Evolutionary conservation across 2,113 vertebrate genomes (phyloP), one percentile per base, ranked within the genome.

Genomic region (Montifringilla adamsi): DNA sequence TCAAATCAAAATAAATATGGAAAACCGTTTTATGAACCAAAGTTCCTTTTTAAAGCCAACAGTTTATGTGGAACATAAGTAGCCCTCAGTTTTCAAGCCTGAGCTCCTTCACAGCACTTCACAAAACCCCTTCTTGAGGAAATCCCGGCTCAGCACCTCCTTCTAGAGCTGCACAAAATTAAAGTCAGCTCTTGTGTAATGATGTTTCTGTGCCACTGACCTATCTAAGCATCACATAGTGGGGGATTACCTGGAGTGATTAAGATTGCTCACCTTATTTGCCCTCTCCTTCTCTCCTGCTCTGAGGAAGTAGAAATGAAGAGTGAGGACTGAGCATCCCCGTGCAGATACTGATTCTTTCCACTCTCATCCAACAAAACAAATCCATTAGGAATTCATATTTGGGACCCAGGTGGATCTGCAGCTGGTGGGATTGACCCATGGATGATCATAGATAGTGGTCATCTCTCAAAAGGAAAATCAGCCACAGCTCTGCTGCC

Each of bases 1-100:
- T 75, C 33, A 46, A 94, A 93, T 74, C 39, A 74, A 95, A 92
- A 94, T 63, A 88, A 93, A 92, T 73, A 86, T 10, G 35, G 74
- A 44, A 82, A 77, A 50, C 8, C 5, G 44, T 86, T 94, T 93
- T 21, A 86, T 44, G 72, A 91, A 64, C 9, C 33, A 43, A 73
- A 7, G 39, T 56, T 94, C 72, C 85, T 92, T 50, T 72, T 81
- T 77, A 81, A 92, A 90, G 56, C 18, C 60, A 87, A 20, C 4
- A 21, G 1, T 16, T 91, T 72, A 28, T 64, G 22, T 56, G 27
- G 37, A 62, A 73, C 74, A 37, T 10, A 35, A 35, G 20, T 78
- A 22, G 56, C 31, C 55, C 31, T 81, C 39, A 30, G 27, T 59
- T 94, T 80, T 67, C 72, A 81, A 88, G 75, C 24, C 19, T 52